Conservation (phyloP, 2,888 invertebrate genomes). For the Malachius bipustulatus region DNA sequence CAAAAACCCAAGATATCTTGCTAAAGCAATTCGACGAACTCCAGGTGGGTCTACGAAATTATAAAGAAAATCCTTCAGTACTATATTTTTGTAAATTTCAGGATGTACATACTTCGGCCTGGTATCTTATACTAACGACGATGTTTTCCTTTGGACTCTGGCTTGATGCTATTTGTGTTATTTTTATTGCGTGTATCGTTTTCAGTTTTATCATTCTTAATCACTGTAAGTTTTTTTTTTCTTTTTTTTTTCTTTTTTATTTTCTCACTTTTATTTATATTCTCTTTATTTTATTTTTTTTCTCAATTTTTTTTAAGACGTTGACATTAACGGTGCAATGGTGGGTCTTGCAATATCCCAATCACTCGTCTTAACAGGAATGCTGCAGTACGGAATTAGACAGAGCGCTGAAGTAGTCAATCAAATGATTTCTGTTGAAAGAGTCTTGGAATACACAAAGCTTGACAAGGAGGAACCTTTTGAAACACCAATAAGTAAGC, state of each 20-base stretch:
- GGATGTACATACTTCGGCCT: constrained; percentile 48
- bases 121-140: constrained; percentile 49
- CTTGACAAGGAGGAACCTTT: constrained; percentile 57
- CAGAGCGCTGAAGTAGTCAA: constrained; percentile 66
- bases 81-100: constrained; percentile 11
- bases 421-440: constrained; percentile 69
- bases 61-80: too few species aligned
- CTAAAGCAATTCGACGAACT: constrained; percentile 45
- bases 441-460: constrained; percentile 65
- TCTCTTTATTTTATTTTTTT: constrained; percentile 5
- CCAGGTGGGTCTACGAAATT: constrained; percentile 43
- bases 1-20: constrained; percentile 49
- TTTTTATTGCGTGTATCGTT: constrained; percentile 47
- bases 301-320: constrained; percentile 11
- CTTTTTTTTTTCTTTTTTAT: too few species aligned
- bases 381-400: constrained; percentile 70
- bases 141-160: constrained; percentile 53
- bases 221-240: constrained; percentile 22
- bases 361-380: constrained; percentile 55
- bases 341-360: constrained; percentile 29
- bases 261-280: constrained; percentile 2
- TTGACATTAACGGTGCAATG: constrained; percentile 22
- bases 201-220: constrained; percentile 42
- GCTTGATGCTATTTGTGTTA: constrained; percentile 48
- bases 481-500: constrained; percentile 37